phyloP scores from a whole-genome alignment of 1,140 invertebrate genomes.

The Drosophila saltans region DNA sequence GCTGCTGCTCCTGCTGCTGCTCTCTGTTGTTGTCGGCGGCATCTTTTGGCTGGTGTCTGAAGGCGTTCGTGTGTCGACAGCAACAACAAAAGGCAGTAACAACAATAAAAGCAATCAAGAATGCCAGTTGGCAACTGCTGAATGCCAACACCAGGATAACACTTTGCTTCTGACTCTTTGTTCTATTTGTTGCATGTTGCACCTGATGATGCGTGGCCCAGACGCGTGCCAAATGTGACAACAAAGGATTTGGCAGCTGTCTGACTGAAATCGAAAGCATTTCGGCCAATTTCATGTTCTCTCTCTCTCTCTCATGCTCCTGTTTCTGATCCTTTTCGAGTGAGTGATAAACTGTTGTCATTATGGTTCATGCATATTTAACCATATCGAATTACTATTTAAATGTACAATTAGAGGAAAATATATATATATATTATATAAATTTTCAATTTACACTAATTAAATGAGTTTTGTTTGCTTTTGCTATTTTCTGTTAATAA shows the following conservation, averaged over 20 bases:
- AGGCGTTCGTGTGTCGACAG: slow-evolving; percentile 57
- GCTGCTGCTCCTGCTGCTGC: neutral
- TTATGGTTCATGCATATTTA: slow-evolving; percentile 5
- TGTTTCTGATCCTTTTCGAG: neutral
- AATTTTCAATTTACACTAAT: slow-evolving; percentile 3
- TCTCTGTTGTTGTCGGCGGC: neutral
- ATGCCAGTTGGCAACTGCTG: slow-evolving; percentile 32
- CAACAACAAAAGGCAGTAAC: slow-evolving; percentile 19
- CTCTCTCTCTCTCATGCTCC: neutral
- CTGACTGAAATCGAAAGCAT: slow-evolving; percentile 48
- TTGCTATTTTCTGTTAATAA: neutral
- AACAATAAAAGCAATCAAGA: slow-evolving; percentile 54
- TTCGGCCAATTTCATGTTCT: neutral
- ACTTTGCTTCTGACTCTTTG: slow-evolving; percentile 16
- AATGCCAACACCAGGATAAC: slow-evolving; percentile 21
- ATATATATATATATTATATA: neutral
- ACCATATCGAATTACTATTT: neutral
- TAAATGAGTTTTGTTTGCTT: neutral
- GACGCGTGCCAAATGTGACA: slow-evolving; percentile 76
- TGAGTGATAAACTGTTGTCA: slow-evolving; percentile 7
- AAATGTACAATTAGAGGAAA: neutral
- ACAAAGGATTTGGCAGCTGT: slow-evolving; percentile 46
- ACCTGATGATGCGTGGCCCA: slow-evolving; percentile 66
- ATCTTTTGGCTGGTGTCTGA: slow-evolving; percentile 34
- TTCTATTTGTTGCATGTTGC: slow-evolving; percentile 36